Evolutionary conservation across 1,140 invertebrate species (phyloP).

Genomic region (Calephelis virginiensis): DNA sequence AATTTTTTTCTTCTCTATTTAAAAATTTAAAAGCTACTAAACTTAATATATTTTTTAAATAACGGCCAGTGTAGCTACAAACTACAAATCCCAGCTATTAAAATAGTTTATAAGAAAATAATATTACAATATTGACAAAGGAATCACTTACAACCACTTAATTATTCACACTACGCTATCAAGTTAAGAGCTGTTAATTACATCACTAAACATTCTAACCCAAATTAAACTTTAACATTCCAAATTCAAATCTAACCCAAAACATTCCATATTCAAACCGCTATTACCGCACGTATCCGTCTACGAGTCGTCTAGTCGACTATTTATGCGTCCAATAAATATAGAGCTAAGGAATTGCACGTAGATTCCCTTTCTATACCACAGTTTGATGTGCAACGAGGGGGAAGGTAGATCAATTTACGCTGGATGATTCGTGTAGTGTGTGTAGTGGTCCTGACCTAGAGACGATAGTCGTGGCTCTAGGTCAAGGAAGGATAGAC

Average conservation of each 20-base stretch:
- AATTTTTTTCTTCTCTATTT: too few relatives aligned
- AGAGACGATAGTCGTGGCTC: slow-evolving; percentile 66
- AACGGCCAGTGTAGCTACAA: too few relatives aligned
- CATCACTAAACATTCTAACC: slow-evolving; percentile 19
- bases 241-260: slow-evolving; percentile 46
- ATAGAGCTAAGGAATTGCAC: slow-evolving; percentile 41
- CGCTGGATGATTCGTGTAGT: slow-evolving; percentile 53
- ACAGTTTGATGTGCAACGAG: slow-evolving; percentile 23
- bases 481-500: slow-evolving; percentile 76
- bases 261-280: slow-evolving; percentile 47
- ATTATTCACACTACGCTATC: not conserved
- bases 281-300: slow-evolving; percentile 52
- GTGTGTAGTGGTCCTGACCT: slow-evolving; percentile 72
- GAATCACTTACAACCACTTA: not conserved
- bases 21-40: too few relatives aligned
- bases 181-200: slow-evolving; percentile 9
- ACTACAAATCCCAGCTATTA: too few relatives aligned
- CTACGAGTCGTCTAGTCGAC: slow-evolving; percentile 66
- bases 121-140: not conserved
- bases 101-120: too few relatives aligned
- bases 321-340: slow-evolving; percentile 47
- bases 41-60: too few relatives aligned
- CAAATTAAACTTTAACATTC: slow-evolving; percentile 29
- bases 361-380: slow-evolving; percentile 35
- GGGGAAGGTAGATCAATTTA: slow-evolving; percentile 35